These are phyloP conservation scores for Hetaerina titia DNA, from an alignment of 2,888 invertebrate genomes.

Conservation along the genomic window DNA sequence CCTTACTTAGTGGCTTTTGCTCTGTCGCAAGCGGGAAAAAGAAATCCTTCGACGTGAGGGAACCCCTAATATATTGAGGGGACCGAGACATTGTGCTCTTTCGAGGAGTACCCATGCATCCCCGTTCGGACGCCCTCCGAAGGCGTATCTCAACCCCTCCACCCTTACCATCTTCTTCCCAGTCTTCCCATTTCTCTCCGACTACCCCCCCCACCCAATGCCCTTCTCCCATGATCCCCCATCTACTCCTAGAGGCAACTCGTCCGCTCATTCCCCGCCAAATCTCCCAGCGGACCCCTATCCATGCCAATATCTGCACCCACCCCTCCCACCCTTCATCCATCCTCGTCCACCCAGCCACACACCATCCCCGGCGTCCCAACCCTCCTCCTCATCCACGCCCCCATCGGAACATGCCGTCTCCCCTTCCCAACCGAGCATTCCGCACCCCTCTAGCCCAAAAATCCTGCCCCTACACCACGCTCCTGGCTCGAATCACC, in stretches of 20 bases:
- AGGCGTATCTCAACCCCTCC: not conserved
- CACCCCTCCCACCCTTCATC: constrained; percentile 2
- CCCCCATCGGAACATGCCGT: not conserved
- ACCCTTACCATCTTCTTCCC: not conserved
- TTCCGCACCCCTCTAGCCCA: not conserved
- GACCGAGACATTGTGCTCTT: constrained; percentile 46
- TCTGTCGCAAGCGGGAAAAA: not conserved
- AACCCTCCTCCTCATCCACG: constrained; percentile 20
- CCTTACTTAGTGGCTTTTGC: not conserved
- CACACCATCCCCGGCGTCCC: not conserved
- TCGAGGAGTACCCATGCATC: not conserved
- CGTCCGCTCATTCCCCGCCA: constrained; percentile 58
- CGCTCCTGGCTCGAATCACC: not conserved
- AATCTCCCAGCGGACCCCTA: constrained; percentile 65
- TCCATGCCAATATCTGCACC: constrained; percentile 62
- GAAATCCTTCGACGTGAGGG: not conserved
- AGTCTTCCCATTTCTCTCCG: not conserved
- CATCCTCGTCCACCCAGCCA: not conserved
- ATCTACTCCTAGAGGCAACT: constrained; percentile 39
- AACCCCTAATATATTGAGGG: constrained; percentile 36
- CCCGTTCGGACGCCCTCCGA: not conserved
- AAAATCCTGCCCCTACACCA: not conserved
- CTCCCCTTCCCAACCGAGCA: not conserved
- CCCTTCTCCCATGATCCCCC: not conserved
- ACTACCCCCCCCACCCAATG: not conserved